Percentiles rank a stretch among this genome's conserved stretches.
Evolutionary conservation across 2,888 invertebrate genomes (phyloP).

Genomic region (Acleris laterana): DNA sequence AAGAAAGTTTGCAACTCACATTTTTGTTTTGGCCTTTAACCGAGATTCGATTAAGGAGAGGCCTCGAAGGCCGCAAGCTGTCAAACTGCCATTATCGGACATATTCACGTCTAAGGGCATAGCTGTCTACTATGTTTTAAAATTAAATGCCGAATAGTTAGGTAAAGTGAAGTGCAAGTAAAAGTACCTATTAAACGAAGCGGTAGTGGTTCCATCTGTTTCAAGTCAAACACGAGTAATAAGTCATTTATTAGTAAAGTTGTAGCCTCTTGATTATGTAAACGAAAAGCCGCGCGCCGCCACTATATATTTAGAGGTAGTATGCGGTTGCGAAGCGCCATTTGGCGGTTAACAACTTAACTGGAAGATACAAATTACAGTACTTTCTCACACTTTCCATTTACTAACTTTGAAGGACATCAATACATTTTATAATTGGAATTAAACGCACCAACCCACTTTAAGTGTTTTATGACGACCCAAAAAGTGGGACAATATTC

Average conservation of each 20-base stretch:
- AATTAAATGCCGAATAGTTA: too few species aligned
- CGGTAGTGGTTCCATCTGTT: too few species aligned
- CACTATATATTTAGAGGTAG: not conserved
- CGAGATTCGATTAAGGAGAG: slow-evolving; percentile 15
- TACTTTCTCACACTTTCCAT: slow-evolving; percentile 28
- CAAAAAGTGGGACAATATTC: slow-evolving; percentile 10
- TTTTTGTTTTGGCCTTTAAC: slow-evolving; percentile 37
- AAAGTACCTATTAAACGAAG: not conserved
- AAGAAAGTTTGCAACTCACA: slow-evolving; percentile 34
- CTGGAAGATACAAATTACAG: slow-evolving; percentile 8
- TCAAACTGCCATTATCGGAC: slow-evolving; percentile 7
- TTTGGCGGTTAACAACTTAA: slow-evolving; percentile 23
- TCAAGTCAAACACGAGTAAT: not conserved
- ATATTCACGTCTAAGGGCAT: too few species aligned
- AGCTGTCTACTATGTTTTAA: too few species aligned
- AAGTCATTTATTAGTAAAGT: not conserved
- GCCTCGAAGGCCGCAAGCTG: slow-evolving; percentile 4
- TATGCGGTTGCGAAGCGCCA: slow-evolving; percentile 14
- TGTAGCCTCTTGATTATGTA: not conserved
- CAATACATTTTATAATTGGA: not conserved
- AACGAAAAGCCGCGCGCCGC: not conserved
- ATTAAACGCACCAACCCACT: not conserved
- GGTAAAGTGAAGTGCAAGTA: not conserved
- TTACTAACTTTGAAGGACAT: not conserved
- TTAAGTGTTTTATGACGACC: not conserved